Base-by-base conservation (phyloP, 2,888 invertebrate genomes). In the Aquatica leii region DNA sequence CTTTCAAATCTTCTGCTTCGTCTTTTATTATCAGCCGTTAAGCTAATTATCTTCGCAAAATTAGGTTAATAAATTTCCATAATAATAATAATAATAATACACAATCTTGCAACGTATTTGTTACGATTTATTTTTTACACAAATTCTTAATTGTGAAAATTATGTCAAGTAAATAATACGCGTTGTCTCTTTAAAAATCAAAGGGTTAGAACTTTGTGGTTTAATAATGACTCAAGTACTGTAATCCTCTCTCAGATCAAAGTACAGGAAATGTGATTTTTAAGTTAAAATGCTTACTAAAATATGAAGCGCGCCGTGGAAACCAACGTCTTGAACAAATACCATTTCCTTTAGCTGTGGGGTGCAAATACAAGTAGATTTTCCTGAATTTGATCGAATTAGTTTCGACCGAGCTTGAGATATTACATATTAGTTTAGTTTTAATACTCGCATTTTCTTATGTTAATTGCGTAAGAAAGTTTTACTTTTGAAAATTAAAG, bases 241-340 rank as follows among this genome's bases (percentile, higher is more conserved):
- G 50, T 56, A 60, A 64, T 61, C 57, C 60, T 60, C 57, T 41
- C 48, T 52, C 51, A 59, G 66, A 68, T 69, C 69, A 69, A 69
- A 68, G 68, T 64, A 55, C 64, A 67, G 69, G 69, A 69, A 69
- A 68, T 67, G 66, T 62, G 60, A 67, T 67, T 68, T 67, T 66
- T 63, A 65, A 60, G 59, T 52, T 51, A 60, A 58, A 69, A 64
- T 67, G 55, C 62, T 67, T 62, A 56, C 58, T 57, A 58, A 61
- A 68, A 66, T 67, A 66, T 65, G 51, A 62, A 59, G 46, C 59
- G 53, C 60, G 57, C 41, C 48, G 52, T 65, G 56, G 43, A 62
- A 58, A 62, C 57, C 59, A 59, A 60, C 55, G 56, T 64, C 59
- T 64, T 59, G 59, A 59, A 56, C 59, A 64, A 64, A 64, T 56